Percentiles rank a stretch among this genome's conserved stretches.
These are phyloP conservation scores for Gallinago media DNA, from an alignment of 2,113 vertebrate genomes.

Conservation along the genomic window DNA sequence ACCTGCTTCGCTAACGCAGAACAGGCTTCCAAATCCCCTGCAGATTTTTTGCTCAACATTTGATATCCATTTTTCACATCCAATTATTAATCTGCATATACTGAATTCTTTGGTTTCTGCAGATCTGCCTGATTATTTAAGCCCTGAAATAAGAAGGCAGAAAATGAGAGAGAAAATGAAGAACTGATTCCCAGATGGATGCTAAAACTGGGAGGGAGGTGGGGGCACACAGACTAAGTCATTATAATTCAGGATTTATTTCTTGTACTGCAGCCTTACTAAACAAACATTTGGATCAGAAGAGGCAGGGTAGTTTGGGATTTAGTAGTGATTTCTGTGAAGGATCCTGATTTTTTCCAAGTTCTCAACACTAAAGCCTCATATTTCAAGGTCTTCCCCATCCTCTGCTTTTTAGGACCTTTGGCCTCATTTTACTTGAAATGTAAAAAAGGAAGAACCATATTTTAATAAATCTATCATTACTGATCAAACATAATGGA, in stretches of 20 bases:
- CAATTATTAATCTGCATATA: slow-evolving; percentile 44
- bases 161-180: slow-evolving; percentile 47
- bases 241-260: slow-evolving; percentile 39
- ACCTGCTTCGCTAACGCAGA: background rate
- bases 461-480: background rate
- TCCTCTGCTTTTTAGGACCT: background rate
- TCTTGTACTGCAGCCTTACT: background rate
- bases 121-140: slow-evolving; percentile 35
- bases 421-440: background rate
- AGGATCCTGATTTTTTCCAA: background rate
- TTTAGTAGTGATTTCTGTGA: background rate
- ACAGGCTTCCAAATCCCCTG: slow-evolving; percentile 3
- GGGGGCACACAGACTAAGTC: background rate
- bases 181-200: slow-evolving; percentile 54
- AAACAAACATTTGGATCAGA: slow-evolving; percentile 23
- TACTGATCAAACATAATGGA: background rate
- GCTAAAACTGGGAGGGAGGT: slow-evolving; percentile 17
- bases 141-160: slow-evolving; percentile 35
- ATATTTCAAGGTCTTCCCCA: slow-evolving; percentile 7
- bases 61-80: slow-evolving; percentile 29
- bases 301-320: background rate
- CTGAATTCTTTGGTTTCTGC: slow-evolving; percentile 27
- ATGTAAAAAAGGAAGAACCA: background rate
- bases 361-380: background rate
- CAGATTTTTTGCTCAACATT: background rate